These are phyloP conservation scores for Coregonus suidteri DNA, from an alignment of 2,797 vertebrate genomes.

Conservation along the genomic window DNA sequence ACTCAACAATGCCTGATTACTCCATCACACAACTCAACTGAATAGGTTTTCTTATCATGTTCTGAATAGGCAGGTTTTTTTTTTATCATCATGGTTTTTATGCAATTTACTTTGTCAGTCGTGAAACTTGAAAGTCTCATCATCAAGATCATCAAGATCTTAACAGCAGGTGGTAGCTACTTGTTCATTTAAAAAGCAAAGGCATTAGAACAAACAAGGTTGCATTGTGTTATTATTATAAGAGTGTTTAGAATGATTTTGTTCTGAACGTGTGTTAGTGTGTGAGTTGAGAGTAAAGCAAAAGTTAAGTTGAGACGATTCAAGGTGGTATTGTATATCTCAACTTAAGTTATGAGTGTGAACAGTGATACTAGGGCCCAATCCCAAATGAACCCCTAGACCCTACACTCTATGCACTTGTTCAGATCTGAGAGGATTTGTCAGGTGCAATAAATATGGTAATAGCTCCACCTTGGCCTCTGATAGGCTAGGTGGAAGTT, in stretches of 20 bases:
- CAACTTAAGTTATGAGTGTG: no score
- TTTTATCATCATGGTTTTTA: not conserved
- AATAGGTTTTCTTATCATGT: not conserved
- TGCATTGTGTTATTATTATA: not conserved
- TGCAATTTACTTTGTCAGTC: not conserved
- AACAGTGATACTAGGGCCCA: no score
- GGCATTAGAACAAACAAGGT: not conserved
- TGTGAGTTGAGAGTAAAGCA: not conserved
- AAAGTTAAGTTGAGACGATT: no score
- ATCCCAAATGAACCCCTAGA: no score
- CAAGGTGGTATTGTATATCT: not conserved
- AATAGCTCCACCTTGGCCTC: no score
- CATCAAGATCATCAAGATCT: not conserved
- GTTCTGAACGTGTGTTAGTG: not conserved
- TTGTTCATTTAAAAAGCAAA: not conserved
- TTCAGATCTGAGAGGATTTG: no score
- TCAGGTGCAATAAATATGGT: no score
- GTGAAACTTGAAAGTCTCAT: not conserved
- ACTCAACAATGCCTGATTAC: slow-evolving; percentile 9
- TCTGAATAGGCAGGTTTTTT: not conserved
- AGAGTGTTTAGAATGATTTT: no score
- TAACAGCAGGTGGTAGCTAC: not conserved
- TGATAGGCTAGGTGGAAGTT: no score
- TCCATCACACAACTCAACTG: slow-evolving; percentile 10
- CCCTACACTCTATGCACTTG: no score